Evolutionary conservation across 2,797 vertebrate species (phyloP).

Genomic region (Odontamblyopus rebecca): DNA sequence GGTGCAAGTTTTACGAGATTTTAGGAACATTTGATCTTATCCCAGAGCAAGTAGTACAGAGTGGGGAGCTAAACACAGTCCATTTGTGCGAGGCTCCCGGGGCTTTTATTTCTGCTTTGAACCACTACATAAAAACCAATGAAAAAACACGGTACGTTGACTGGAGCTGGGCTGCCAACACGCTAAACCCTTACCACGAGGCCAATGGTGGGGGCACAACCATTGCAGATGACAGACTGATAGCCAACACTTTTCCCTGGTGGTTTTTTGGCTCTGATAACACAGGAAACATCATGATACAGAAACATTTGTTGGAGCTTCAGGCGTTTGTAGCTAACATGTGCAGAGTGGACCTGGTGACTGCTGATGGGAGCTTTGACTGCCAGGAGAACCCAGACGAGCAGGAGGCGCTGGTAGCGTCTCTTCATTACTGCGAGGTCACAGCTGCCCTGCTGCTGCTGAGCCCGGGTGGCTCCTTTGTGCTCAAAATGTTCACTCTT

Average conservation of each 20-base stretch:
- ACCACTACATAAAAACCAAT: conserved; percentile 89
- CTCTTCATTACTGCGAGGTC: conserved; percentile 90
- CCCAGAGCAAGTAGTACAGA: conserved; percentile 77
- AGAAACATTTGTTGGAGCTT: conserved; percentile 85
- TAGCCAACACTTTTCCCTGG: conserved; percentile 87
- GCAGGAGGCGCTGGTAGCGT: conserved; percentile 90
- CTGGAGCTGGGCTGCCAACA: conserved; percentile 93
- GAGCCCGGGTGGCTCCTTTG: conserved; percentile 86
- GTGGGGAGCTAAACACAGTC: conserved; percentile 84
- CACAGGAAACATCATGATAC: conserved; percentile 89
- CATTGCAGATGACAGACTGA: conserved; percentile 90
- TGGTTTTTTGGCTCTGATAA: conserved; percentile 97
- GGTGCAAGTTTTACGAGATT: conserved; percentile 96
- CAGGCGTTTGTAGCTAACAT: conserved; percentile 80
- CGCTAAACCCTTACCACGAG: conserved; percentile 93
- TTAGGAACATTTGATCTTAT: conserved; percentile 83
- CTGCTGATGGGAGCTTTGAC: conserved; percentile 96
- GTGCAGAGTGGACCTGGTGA: conserved; percentile 85
- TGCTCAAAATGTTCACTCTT: conserved; percentile 96
- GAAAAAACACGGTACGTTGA: conserved; percentile 76
- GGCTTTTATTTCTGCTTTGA: conserved; percentile 91
- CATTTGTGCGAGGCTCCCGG: conserved; percentile 96
- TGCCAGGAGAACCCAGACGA: conserved; percentile 96
- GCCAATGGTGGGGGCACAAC: conserved; percentile 85
- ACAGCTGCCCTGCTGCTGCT: conserved; percentile 87